These are phyloP conservation scores for Thelaira solivaga DNA, from an alignment of 2,888 invertebrate genomes.

Conservation along the genomic window DNA sequence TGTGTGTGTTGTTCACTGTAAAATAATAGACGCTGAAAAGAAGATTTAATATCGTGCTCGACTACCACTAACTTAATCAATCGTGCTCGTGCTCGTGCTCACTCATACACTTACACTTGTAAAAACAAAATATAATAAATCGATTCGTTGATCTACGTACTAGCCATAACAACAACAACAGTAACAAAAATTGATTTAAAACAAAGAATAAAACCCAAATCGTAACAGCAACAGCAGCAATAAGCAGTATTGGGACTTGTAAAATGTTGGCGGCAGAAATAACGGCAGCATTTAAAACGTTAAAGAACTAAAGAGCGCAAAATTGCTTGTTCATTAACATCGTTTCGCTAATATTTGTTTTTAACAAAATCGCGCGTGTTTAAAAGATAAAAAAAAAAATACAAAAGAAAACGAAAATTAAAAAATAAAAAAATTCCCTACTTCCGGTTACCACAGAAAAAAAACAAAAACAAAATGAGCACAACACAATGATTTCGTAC, in stretches of 20 bases:
- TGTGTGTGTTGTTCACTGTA: slow-evolving; percentile 16
- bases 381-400: too few species aligned
- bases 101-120: slow-evolving; percentile 56
- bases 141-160: slow-evolving; percentile 55
- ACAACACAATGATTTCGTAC: neutral
- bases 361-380: slow-evolving; percentile 44
- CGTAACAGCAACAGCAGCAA: slow-evolving; percentile 8
- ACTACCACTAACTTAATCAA: slow-evolving; percentile 52
- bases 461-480: neutral
- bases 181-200: neutral
- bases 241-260: slow-evolving; percentile 46
- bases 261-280: slow-evolving; percentile 45
- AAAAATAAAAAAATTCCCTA: slow-evolving; percentile 19
- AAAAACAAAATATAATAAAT: slow-evolving; percentile 22
- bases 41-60: slow-evolving; percentile 39
- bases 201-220: neutral
- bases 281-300: slow-evolving; percentile 56
- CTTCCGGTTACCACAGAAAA: slow-evolving; percentile 20
- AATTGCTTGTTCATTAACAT: slow-evolving; percentile 31
- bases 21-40: slow-evolving; percentile 34
- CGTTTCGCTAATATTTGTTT: slow-evolving; percentile 34
- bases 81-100: slow-evolving; percentile 49
- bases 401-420: neutral
- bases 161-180: slow-evolving; percentile 13
- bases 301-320: slow-evolving; percentile 44